Base-by-base conservation (phyloP, 2,797 vertebrate genomes). In the Pogonophryne albipinna region DNA sequence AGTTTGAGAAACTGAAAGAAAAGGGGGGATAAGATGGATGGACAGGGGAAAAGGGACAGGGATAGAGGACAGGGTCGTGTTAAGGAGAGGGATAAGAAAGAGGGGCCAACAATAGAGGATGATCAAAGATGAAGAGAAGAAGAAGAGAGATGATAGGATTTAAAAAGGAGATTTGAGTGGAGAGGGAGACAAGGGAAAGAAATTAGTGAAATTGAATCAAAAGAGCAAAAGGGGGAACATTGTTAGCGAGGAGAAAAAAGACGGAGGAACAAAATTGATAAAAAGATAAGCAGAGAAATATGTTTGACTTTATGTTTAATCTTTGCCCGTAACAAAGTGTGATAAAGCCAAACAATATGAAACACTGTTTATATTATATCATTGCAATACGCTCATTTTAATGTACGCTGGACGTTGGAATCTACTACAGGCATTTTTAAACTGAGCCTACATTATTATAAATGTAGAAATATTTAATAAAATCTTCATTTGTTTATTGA, bases 11-110 rank as follows among this genome's bases (percentile, higher is more conserved):
- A 74, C 47, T 47, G 1, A 55, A 47, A 66, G n/a, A 44, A 50
- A 71, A n/a, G 19, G 15, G 66, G 13, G 23, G 61, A 1, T 45
- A 55, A 78, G 49, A 65, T 52, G 46, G 27, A 71, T 58, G 16
- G 31, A 70, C 6, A 15, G 20, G 16, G 27, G 4, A 61, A 73
- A 63, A 52, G 15, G 62, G 27, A 65, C 16, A 20, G 20, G 11
- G 12, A 50, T 11, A 57, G 31, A 38, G 41, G 45, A 44, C 6
- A 15, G 19, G 20, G 34, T 64, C n/a, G 55, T 31, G 16, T n/a
- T 60, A 41, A 38, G 23, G 38, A 70, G 53, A 69, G 11, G 20
- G 23, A 17, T 42, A 31, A 49, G 45, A 31, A 27, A 20, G 20
- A 23, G 10, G 27, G 45, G 51, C 31, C 27, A 8, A 41, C 9